These are phyloP conservation scores for Habroteleia sp. DNA, from an alignment of 2,888 invertebrate species.

Conservation along the genomic window DNA sequence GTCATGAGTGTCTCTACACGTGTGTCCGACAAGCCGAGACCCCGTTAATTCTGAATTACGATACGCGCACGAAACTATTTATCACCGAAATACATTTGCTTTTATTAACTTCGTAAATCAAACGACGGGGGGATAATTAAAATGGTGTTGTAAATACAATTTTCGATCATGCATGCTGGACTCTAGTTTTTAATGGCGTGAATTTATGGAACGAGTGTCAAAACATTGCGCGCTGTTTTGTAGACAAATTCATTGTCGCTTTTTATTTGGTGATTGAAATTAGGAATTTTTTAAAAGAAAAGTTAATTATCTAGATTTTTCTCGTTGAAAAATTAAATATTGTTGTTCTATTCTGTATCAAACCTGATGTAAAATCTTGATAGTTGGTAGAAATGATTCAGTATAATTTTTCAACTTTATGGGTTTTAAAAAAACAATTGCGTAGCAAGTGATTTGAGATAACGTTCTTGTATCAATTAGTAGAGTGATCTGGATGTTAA, in stretches of 20 bases:
- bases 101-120: constrained; percentile 30
- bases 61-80: constrained; percentile 12
- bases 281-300: no score
- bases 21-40: constrained; percentile 26
- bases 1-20: no score
- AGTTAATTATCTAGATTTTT: no score
- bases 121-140: constrained; percentile 20
- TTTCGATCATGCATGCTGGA: not conserved
- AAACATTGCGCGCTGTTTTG: not conserved
- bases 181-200: constrained; percentile 6
- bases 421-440: no score
- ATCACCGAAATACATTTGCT: constrained; percentile 20
- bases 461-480: constrained; percentile 69
- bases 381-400: no score
- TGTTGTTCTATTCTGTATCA: no score
- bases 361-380: no score
- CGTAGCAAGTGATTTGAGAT: constrained; percentile 67
- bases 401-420: no score
- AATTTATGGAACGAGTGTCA: constrained; percentile 12
- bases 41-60: constrained; percentile 35
- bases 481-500: constrained; percentile 72
- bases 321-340: no score
- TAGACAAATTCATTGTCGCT: not conserved
- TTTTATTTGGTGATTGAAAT: no score
- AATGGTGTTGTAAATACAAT: constrained; percentile 8